Evolutionary conservation across 2,797 vertebrate species (phyloP), one percentile per base, ranked within the genome.

Genomic region (Parauchenoglanis ngamensis): DNA sequence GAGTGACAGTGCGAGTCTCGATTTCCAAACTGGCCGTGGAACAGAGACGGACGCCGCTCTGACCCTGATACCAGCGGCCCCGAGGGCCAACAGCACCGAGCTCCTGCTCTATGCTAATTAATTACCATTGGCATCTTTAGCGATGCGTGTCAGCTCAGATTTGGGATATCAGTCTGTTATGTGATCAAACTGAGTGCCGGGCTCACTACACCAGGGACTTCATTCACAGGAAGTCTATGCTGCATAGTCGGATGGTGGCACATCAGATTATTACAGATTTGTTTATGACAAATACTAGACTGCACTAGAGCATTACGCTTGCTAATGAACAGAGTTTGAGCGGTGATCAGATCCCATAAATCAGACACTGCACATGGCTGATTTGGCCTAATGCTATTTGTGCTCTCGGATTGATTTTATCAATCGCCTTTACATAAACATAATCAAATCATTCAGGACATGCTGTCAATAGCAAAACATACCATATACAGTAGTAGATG

Each of bases 51-150:
- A 96, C 94, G 93, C 92, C 92, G 93, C 96, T 95, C 94, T 97
- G 96, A 98, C 97, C 96, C 97, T 96, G 95, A 96, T 96, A 96
- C 96, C 94, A 94, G 93, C 91, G 90, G 96, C 96, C 97, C 96
- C 92, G 93, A 95, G 96, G 97, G 95, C 93, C 96, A 96, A 96
- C 95, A 95, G 96, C 96, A 96, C 94, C 86, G 94, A 96, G 96
- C 94, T 95, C 96, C 94, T 94, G 95, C 83, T 19, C 80, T 84
- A 97, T 97, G 96, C 96, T 98, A 98, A 98, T 98, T 98, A 98
- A 99, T 98, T 98, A 98, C 95, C 96, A 96, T 96, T 98, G 97
- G 97, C 97, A 97, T 97, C 96, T 97, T 98, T 97, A 96, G 96
- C 95, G 94, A 95, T 95, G 97, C 95, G 94, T 97, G 97, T 98